Evolutionary conservation across 2,797 vertebrate genomes (phyloP), one percentile per base, ranked within the genome.

Genomic region (Xenops minutus): DNA sequence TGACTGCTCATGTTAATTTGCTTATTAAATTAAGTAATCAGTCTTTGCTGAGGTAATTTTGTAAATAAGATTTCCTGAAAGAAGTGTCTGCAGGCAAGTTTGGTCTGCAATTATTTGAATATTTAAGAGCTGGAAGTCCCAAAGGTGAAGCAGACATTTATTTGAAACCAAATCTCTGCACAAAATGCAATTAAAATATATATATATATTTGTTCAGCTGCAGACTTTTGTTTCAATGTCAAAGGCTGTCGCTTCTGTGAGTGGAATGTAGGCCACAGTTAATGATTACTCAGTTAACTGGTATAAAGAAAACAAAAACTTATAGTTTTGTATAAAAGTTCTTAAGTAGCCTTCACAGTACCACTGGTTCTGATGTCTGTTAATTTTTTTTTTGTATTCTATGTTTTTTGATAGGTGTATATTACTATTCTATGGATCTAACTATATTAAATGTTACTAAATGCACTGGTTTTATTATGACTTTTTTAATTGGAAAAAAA

Each of bases 1-100:
- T 91, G 32, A 34, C 75, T 76, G 41, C 95, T 94, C 61, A 32
- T 96, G 62, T 59, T 93, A 92, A 92, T 94, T 95, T 79, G 29
- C 4, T 93, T 97, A 95, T 93, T 83, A 93, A 89, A 89, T 85
- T 87, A 95, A 89, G 43, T 73, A 75, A 94, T 97, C 87, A 46
- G 20, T 66, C 91, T 83, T 94, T 34, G 41, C 92, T 68, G 83
- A 93, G 58, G 51, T 96, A 68, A 88, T 88, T 92, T 77, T 90
- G 63, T 86, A 86, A 84, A 77, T 92, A 89, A 88, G 55, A 75
- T 89, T 96, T 96, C 64, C 67, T 92, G 58, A 88, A 97, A 95
- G 82, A 95, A 89, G 77, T 95, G 41, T 92, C 88, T 94, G 18
- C 79, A 93, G 89, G 85, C 71, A 95, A 91, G 20, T 93, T 94